These are phyloP conservation scores for Aphelenchoides fujianensis DNA, from an alignment of 1,140 invertebrate species.

Conservation along the genomic window DNA sequence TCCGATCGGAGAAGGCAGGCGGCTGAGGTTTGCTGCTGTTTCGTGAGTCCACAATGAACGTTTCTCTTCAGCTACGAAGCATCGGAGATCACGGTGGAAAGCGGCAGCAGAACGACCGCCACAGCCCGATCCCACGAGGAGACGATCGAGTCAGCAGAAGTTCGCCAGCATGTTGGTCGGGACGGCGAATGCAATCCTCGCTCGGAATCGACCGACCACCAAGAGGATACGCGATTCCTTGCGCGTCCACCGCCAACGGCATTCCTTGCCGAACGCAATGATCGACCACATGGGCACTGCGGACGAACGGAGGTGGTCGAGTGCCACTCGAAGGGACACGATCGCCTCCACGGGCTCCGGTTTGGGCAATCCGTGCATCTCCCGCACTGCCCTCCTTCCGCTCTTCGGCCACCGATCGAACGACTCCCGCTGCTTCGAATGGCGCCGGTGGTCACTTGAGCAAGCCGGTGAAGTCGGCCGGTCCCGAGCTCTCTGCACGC, in stretches of 20 bases:
- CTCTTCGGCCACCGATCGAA: too few relatives aligned
- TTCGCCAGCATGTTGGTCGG: slow-evolving; percentile 5
- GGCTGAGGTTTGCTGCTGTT: too few relatives aligned
- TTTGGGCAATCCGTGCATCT: slow-evolving; percentile 3
- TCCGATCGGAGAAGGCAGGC: neutral
- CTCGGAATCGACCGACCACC: slow-evolving; percentile 2
- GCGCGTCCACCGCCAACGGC: slow-evolving; percentile 16
- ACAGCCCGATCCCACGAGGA: neutral
- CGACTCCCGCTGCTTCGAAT: too few relatives aligned
- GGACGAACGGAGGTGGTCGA: neutral
- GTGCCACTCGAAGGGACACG: neutral
- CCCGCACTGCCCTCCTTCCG: neutral
- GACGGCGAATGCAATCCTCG: slow-evolving; percentile 2
- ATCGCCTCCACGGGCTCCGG: neutral
- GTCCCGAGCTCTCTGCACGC: too few relatives aligned
- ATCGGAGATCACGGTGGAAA: neutral
- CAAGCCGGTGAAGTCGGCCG: too few relatives aligned
- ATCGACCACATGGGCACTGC: neutral
- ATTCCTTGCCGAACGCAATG: slow-evolving; percentile 10
- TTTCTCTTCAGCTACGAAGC: neutral
- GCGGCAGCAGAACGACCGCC: neutral
- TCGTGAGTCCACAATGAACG: neutral
- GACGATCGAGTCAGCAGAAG: slow-evolving; percentile 10
- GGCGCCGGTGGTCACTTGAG: too few relatives aligned
- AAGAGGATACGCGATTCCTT: slow-evolving; percentile 21